phyloP scores from a whole-genome alignment of 2,888 invertebrate species.

The Melanophora roralis region DNA sequence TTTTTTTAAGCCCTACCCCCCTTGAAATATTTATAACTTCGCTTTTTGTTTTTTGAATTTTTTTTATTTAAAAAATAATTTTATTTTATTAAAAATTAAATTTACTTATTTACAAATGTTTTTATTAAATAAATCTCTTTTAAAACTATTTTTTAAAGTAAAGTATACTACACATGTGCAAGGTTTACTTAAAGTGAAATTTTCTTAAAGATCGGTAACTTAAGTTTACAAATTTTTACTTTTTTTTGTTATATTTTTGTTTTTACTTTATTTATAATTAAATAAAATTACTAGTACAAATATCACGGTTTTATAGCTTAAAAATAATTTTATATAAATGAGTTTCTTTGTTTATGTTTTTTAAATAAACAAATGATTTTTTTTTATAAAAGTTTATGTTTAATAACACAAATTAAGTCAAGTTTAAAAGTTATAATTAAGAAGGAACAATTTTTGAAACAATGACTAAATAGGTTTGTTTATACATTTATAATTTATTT shows the following conservation, averaged over 20 bases:
- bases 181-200: conserved; percentile 19
- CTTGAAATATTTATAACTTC: not conserved
- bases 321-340: conserved; percentile 55
- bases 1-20: conserved; percentile 18
- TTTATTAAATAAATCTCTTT: conserved; percentile 12
- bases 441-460: no score
- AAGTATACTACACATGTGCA: conserved; percentile 53
- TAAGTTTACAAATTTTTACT: conserved; percentile 1
- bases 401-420: conserved; percentile 9
- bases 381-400: not conserved
- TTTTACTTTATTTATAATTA: conserved; percentile 43
- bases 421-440: conserved; percentile 39
- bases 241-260: conserved; percentile 8
- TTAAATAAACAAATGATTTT: not conserved
- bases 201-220: not conserved
- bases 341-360: not conserved
- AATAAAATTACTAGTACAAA: conserved; percentile 73
- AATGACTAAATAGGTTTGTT: no score
- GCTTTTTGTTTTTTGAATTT: not conserved
- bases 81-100: not conserved
- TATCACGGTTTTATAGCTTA: conserved; percentile 70
- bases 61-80: not conserved
- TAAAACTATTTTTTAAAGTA: conserved; percentile 21
- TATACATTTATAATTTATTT: no score
- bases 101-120: conserved; percentile 46